These are phyloP conservation scores for Cyphomyrus discorhynchus DNA, from an alignment of 2,113 vertebrate species.

Conservation along the genomic window DNA sequence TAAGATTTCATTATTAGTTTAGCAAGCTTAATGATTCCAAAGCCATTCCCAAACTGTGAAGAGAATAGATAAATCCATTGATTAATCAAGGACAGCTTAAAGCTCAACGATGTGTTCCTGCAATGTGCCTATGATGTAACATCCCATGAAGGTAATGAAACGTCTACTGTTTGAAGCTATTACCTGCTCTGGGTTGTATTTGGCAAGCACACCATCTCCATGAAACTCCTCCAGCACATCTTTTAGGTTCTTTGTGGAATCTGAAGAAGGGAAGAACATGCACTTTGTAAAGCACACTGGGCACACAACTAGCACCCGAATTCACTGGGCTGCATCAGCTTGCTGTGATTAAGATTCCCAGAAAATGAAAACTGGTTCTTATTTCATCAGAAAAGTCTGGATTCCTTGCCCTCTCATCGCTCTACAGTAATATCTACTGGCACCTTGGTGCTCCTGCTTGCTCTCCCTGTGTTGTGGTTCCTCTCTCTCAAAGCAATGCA, in stretches of 20 bases:
- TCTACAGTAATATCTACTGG: background rate
- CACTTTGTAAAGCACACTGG: background rate
- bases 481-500: background rate
- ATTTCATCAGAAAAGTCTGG: background rate
- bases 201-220: constrained; percentile 72
- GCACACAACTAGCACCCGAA: background rate
- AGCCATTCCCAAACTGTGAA: background rate
- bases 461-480: background rate
- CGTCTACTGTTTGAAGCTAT: constrained; percentile 12
- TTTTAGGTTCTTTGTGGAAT: constrained; percentile 89
- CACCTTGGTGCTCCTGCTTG: background rate
- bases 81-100: background rate
- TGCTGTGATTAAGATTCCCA: background rate
- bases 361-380: background rate
- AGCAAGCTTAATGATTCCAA: background rate
- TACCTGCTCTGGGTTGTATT: constrained; percentile 83
- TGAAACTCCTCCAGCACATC: constrained; percentile 88
- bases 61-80: background rate
- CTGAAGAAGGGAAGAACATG: constrained; percentile 46
- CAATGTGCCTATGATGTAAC: constrained; percentile 3
- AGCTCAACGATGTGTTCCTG: background rate
- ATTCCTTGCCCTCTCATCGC: background rate
- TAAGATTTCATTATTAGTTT: background rate
- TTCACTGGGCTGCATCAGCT: background rate
- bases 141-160: constrained; percentile 6